These are phyloP conservation scores for Saccopteryx bilineata DNA, from an alignment of 2,113 vertebrate genomes.

Conservation along the genomic window DNA sequence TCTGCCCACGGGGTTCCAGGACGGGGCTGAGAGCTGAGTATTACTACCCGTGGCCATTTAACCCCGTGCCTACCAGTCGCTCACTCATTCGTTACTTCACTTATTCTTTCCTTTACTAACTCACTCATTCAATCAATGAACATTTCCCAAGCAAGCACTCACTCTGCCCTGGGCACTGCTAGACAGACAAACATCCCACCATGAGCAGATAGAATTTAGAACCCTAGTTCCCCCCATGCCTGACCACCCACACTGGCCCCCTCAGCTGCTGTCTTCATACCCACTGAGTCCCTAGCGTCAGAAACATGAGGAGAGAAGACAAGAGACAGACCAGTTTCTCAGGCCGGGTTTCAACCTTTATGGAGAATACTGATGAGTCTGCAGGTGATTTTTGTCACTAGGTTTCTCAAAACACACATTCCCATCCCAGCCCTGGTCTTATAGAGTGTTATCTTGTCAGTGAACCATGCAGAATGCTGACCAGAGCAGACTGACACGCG, in stretches of 20 bases:
- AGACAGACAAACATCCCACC: neutral
- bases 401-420: neutral
- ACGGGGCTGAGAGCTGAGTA: too few relatives aligned
- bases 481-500: neutral
- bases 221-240: neutral
- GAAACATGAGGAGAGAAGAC: neutral
- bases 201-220: neutral
- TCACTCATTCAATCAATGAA: neutral
- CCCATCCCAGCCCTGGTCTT: neutral
- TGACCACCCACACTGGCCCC: neutral
- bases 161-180: fast-evolving
- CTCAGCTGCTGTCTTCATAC: fast-evolving
- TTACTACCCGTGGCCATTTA: neutral
- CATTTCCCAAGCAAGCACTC: neutral
- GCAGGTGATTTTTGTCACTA: neutral
- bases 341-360: neutral
- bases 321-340: neutral
- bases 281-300: neutral
- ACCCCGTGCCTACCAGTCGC: too few relatives aligned
- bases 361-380: neutral
- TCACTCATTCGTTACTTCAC: neutral
- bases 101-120: neutral
- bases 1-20: neutral
- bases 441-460: neutral
- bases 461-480: neutral